Evolutionary conservation across 2,113 vertebrate species (phyloP).

Genomic region (Ptyas mucosa): DNA sequence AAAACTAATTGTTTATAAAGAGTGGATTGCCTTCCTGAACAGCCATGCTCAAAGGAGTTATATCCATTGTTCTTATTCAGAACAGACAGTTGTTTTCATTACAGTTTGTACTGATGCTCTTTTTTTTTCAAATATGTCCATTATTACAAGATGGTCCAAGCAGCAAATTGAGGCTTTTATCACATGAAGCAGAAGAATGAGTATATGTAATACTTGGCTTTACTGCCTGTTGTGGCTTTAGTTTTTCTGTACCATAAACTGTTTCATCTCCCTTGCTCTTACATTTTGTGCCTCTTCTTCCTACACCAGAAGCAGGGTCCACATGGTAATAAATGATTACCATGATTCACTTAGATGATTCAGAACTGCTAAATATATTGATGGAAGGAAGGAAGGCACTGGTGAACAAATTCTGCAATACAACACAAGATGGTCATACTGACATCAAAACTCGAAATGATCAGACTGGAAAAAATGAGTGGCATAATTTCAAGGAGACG

Average conservation of each 20-base stretch:
- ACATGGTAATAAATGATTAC: not conserved
- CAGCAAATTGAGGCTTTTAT: not conserved
- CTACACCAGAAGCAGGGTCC: not conserved
- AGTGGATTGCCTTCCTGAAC: not conserved
- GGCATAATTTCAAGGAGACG: not conserved
- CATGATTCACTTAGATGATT: too few species aligned
- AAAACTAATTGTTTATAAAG: not conserved
- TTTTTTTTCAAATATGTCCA: not conserved
- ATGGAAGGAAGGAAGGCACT: not conserved
- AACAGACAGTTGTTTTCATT: not conserved
- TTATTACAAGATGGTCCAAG: not conserved
- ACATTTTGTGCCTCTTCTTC: not conserved
- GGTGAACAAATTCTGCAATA: not conserved
- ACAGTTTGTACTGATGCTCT: not conserved
- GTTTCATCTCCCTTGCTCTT: not conserved
- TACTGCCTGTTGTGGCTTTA: not conserved
- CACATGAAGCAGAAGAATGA: not conserved
- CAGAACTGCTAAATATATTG: not conserved
- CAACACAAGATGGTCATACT: not conserved
- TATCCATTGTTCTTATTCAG: not conserved
- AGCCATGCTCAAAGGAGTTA: not conserved
- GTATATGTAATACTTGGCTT: not conserved
- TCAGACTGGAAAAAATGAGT: not conserved
- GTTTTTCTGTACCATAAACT: not conserved
- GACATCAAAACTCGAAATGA: not conserved